phyloP scores from a whole-genome alignment of 2,113 vertebrate genomes.

The Leptodactylus fuscus region DNA sequence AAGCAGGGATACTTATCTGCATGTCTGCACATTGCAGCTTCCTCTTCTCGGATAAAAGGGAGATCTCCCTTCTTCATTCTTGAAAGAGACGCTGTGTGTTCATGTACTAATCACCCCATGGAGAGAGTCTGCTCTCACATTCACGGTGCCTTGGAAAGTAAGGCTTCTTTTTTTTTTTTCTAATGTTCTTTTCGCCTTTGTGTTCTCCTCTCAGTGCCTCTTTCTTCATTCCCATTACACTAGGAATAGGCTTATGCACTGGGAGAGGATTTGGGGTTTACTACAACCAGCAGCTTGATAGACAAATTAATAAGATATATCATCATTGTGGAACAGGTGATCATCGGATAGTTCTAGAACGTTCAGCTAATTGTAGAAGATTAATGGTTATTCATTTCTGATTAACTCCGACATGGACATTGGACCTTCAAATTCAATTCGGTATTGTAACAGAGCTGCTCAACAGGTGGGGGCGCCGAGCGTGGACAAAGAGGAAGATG shows the following conservation, averaged over 20 bases:
- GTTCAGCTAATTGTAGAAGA: not conserved
- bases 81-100: slow-evolving; percentile 44
- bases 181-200: slow-evolving; percentile 27
- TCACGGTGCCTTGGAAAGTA: slow-evolving; percentile 18
- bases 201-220: slow-evolving; percentile 1
- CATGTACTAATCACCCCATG: slow-evolving; percentile 49
- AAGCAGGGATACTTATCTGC: slow-evolving; percentile 55
- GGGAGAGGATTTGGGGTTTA: too few species aligned
- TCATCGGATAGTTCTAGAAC: not conserved
- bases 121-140: slow-evolving; percentile 51
- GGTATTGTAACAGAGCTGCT: not conserved
- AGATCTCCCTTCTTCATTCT: slow-evolving; percentile 51
- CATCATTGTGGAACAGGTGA: not conserved
- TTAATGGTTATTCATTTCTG: slow-evolving; percentile 13
- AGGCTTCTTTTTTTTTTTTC: slow-evolving; percentile 28
- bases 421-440: slow-evolving; percentile 10
- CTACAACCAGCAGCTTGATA: not conserved
- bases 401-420: slow-evolving; percentile 11
- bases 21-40: slow-evolving; percentile 59
- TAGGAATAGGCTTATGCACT: not conserved
- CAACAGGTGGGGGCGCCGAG: slow-evolving; percentile 28
- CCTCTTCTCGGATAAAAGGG: slow-evolving; percentile 55
- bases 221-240: not conserved
- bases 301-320: not conserved
- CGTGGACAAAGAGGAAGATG: slow-evolving; percentile 24